phyloP scores from a whole-genome alignment of 2,888 invertebrate genomes.

The Strigamia crassipes region DNA sequence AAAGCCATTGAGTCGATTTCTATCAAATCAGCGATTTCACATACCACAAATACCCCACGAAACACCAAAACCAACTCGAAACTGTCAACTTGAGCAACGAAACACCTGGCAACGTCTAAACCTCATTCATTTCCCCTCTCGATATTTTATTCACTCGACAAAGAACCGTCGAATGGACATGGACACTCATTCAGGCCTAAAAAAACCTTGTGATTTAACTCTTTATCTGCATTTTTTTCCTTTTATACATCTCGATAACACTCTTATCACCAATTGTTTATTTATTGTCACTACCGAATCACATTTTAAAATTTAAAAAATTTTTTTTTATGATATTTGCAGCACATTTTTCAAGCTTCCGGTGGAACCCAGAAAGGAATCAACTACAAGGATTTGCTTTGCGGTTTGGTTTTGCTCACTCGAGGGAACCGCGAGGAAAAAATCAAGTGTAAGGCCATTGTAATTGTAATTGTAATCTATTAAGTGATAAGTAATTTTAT shows the following conservation, averaged over 20 bases:
- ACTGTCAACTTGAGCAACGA: background rate
- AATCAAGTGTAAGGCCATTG: constrained; percentile 66
- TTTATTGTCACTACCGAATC: background rate
- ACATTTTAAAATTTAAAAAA: background rate
- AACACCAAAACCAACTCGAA: no score
- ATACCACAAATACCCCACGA: background rate
- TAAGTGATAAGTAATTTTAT: no score
- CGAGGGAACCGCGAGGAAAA: constrained; percentile 84
- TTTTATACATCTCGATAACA: background rate
- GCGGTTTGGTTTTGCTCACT: constrained; percentile 83
- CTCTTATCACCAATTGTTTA: background rate
- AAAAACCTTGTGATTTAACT: background rate
- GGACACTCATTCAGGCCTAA: background rate
- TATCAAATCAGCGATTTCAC: background rate
- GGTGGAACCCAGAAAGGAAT: constrained; percentile 83
- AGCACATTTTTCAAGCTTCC: constrained; percentile 79
- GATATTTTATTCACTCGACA: background rate
- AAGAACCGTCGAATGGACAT: background rate
- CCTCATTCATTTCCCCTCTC: background rate
- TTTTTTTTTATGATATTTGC: constrained; percentile 51
- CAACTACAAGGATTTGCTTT: constrained; percentile 78
- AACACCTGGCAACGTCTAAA: background rate
- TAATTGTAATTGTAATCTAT: background rate
- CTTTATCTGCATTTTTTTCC: constrained; percentile 1
- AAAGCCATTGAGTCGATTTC: background rate